Base-by-base conservation (phyloP, 1,140 invertebrate species). In the Venustaconcha ellipsiformis region DNA sequence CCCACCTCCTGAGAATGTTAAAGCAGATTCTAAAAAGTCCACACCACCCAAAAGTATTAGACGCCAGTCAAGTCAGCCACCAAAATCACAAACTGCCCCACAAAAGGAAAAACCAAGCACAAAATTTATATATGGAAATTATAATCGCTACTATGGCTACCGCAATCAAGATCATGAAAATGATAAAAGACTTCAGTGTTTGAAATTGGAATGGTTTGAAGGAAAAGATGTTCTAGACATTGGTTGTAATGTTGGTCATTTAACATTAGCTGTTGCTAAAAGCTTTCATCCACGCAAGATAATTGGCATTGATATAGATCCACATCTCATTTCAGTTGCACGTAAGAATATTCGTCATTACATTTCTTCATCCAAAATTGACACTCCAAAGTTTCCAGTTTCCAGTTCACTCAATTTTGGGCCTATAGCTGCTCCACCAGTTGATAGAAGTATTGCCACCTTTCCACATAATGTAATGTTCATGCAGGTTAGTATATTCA, bases 241-340 rank as follows among this genome's bases (percentile, higher is more conserved):
- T 87, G 98, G 98, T 14, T 99, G 98, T 89, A 99, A 99, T 92
- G 95, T 97, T 80, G 98, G 98, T 4, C 95, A 98, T 87, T 93
- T 99, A 65, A 98, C 97, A 4, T 83, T 94, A 14, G 85, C 88
- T 2, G 92, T 99, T 67, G 98, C 96, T 0, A 92, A 95, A 78
- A 94, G 97, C 83, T 94, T 96, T 86, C 91, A 93, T 57, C 96
- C 97, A 4, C 93, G 93, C 71, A 94, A 94, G 81, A 94, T 99
- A 72, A 92, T 96, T 58, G 98, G 98, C 58, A 94, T 99, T 64
- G 98, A 99, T 88, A 99, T 99, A 84, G 98, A 99, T 91, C 91
- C 93, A 57, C 93, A 94, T 74, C 91, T 99, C 70, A 95, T 99
- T 80, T 92, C 93, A 84, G 92, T 94, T 69, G 96, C 96, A 4